Evolutionary conservation across 2,113 vertebrate genomes (phyloP), one percentile per base, ranked within the genome.

Genomic region (Nannospalax galili): DNA sequence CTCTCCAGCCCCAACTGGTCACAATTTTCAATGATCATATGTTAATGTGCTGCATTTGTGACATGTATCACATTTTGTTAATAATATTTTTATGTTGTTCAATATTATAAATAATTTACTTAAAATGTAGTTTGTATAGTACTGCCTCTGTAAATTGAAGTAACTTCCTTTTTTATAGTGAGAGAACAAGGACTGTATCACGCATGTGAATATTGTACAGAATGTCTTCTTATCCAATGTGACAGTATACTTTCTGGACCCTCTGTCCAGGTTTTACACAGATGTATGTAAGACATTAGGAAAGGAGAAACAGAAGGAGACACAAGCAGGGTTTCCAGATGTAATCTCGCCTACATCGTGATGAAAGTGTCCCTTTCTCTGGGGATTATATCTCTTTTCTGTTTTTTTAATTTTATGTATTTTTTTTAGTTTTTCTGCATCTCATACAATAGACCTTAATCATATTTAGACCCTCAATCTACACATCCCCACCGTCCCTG

Each of bases 301-400:
- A 90, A 90, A 88, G 42, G 4, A 86, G 65, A 95, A 74, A 74
- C 88, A 85, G 12, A 20, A 37, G 32, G 73, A 28, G 9, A 16
- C 26, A 67, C 60, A 84, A 64, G 16, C 28, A 80, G 12, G 30
- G 56, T 12, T 4, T 89, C 15, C 52, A 77, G 37, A n/a, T 88
- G 30, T 22, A 82, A 72, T 84, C 32, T 85, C 80, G n/a, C 45
- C 62, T 75, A 60, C 92, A 52, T 92, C 19, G 70, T n/a, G 84
- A 35, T 67, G 84, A 80, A 95, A 87, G 90, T 77, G 78, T 48
- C 81, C 77, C 6, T 93, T 90, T 92, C 65, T 95, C 32, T 4
- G 40, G 60, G n/a, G 30, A 65, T 93, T 80, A 20, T 87, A 56
- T 75, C 77, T 82, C 56, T 96, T 24, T 90, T 40, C 7, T 24